A percentile compares a stretch with the other conserved stretches of the same genome.
Evolutionary conservation across 2,888 invertebrate species (phyloP).

Genomic region (Pheosia gnoma): DNA sequence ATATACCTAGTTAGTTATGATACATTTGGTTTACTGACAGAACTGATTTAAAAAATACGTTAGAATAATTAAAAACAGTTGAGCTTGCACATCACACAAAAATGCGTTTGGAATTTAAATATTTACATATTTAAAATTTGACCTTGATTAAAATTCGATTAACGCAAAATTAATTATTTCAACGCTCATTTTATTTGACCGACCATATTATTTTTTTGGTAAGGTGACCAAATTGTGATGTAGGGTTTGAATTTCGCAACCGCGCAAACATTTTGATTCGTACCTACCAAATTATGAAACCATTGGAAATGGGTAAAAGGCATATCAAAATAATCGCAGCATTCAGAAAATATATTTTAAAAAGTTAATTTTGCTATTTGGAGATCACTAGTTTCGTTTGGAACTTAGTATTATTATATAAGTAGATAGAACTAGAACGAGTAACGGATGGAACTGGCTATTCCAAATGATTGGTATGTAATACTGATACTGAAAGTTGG

Average conservation of each 20-base stretch:
- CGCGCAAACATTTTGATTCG: background rate
- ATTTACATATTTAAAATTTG: background rate
- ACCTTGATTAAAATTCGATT: background rate
- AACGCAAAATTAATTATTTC: background rate
- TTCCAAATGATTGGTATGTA: background rate
- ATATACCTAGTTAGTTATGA: too few species aligned
- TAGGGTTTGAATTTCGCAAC: background rate
- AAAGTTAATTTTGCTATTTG: background rate
- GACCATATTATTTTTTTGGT: background rate
- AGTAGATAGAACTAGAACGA: too few species aligned
- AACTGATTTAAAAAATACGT: background rate
- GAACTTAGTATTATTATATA: background rate
- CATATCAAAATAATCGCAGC: background rate
- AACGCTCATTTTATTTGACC: too few species aligned
- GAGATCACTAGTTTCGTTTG: background rate
- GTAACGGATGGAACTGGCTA: background rate
- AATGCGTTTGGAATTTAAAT: conserved; percentile 4
- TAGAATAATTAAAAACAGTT: conserved; percentile 18
- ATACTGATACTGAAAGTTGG: background rate
- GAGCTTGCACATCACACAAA: conserved; percentile 43
- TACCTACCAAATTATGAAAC: background rate
- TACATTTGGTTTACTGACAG: background rate
- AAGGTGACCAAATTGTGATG: background rate
- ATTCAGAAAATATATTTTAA: background rate
- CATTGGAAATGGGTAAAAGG: background rate